Conservation (phyloP, 2,113 vertebrate species). For the Tachysurus vachellii region DNA sequence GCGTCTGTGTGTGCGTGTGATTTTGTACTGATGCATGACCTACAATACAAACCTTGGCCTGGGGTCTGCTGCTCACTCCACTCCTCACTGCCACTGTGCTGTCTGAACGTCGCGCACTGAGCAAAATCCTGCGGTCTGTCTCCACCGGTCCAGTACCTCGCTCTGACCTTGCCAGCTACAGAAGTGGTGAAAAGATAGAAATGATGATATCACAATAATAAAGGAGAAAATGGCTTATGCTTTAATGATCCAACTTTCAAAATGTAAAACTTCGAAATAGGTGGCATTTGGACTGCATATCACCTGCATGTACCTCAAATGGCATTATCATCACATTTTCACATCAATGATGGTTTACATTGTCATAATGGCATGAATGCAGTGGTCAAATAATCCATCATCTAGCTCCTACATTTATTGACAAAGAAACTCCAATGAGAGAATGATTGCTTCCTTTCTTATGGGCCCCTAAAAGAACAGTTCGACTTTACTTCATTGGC, state of each 20-base stretch:
- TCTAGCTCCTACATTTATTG: background rate
- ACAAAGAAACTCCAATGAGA: background rate
- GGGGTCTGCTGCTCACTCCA: constrained; percentile 53
- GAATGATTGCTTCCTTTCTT: background rate
- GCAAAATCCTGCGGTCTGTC: constrained; percentile 39
- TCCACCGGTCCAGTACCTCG: constrained; percentile 29
- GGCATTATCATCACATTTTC: background rate
- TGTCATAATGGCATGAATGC: background rate
- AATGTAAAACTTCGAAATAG: background rate
- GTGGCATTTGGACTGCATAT: background rate
- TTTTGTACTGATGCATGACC: constrained; percentile 38
- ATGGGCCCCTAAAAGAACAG: background rate
- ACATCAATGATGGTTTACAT: background rate
- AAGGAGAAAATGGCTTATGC: constrained; percentile 20
- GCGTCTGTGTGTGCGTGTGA: constrained; percentile 8
- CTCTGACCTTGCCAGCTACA: constrained; percentile 57
- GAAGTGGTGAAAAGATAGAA: constrained; percentile 16
- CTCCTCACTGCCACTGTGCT: constrained; percentile 49
- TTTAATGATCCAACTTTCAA: background rate
- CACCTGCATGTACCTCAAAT: background rate
- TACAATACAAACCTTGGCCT: constrained; percentile 61
- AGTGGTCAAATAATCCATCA: background rate
- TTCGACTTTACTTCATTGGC: background rate
- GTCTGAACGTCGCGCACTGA: constrained; percentile 43
- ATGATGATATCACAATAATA: background rate